Base-by-base conservation (phyloP, 92 coral and sea anemone species). In the Scolanthus callimorphus region DNA sequence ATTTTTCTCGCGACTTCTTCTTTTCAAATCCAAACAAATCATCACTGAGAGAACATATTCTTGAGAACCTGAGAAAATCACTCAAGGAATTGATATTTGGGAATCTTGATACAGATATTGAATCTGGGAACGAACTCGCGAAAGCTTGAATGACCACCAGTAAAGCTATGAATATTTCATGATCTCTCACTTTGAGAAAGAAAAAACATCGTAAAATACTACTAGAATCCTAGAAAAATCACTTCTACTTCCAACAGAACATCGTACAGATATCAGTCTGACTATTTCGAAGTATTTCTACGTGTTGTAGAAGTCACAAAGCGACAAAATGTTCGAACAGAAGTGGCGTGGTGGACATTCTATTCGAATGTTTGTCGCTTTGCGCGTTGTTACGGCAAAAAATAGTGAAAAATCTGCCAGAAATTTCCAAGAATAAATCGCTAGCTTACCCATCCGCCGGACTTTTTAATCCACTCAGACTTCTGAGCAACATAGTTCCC, bases 371-470 rank as follows among this genome's bases (percentile, higher is more conserved):
- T n/a, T n/a, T n/a, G n/a, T n/a, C n/a, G n/a, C n/a, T n/a, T n/a
- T n/a, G n/a, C n/a, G n/a, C n/a, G n/a, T n/a, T n/a, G n/a, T n/a
- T n/a, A n/a, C n/a, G n/a, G n/a, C n/a, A n/a, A n/a, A n/a, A n/a
- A n/a, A n/a, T n/a, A n/a, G n/a, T n/a, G n/a, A n/a, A n/a, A n/a
- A n/a, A n/a, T n/a, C n/a, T n/a, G n/a, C n/a, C n/a, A n/a, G n/a
- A n/a, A n/a, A n/a, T n/a, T n/a, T n/a, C n/a, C n/a, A n/a, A n/a
- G n/a, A n/a, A n/a, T n/a, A n/a, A n/a, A n/a, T n/a, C n/a, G n/a
- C n/a, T 21, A n/a, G 54, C 96, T 64, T 66, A 92, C 98, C 98
- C 98, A 92, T 77, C 98, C 98, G 11, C 98, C 98, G 21, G 77
- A 66, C 28, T 88, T 84, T 20, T 28, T 41, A 43, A 92, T 81